Conservation (phyloP, 2,888 invertebrate species). For the Cynaeus angustus region DNA sequence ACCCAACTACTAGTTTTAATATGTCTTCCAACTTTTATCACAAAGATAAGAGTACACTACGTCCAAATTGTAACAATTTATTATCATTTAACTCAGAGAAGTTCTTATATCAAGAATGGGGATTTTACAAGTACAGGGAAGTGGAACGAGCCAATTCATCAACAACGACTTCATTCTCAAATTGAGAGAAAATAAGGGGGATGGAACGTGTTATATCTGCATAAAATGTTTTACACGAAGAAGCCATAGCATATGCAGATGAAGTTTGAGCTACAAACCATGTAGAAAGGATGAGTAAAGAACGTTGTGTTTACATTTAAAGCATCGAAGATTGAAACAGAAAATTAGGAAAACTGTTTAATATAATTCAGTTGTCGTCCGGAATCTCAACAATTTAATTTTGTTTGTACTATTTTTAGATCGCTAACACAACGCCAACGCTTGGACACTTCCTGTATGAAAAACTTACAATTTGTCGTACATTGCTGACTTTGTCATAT, state of each 20-base stretch:
- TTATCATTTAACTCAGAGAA: constrained; percentile 5
- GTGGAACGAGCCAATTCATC: constrained; percentile 18
- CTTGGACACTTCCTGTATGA: too few relatives aligned
- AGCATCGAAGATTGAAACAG: constrained; percentile 27
- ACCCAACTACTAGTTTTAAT: constrained; percentile 27
- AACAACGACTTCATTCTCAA: constrained; percentile 18
- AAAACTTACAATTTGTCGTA: too few relatives aligned
- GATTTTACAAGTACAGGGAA: neutral
- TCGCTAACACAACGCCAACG: too few relatives aligned
- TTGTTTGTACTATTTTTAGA: too few relatives aligned
- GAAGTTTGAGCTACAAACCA: constrained; percentile 52
- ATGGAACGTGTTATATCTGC: constrained; percentile 39
- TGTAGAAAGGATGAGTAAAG: constrained; percentile 51
- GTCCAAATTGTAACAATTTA: constrained; percentile 9
- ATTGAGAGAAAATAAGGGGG: constrained; percentile 27
- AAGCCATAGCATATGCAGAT: constrained; percentile 54
- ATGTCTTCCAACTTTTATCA: constrained; percentile 4
- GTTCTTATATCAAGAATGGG: neutral
- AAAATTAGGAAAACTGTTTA: neutral
- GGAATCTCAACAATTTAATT: too few relatives aligned
- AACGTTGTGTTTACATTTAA: constrained; percentile 53
- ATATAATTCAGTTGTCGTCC: too few relatives aligned
- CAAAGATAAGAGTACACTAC: constrained; percentile 5
- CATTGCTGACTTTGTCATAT: too few relatives aligned
- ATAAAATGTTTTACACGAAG: constrained; percentile 43